A percentile compares a stretch with the other conserved stretches of the same genome.
Conservation (phyloP, 1,140 invertebrate species). For the Drosophila ananassae region DNA sequence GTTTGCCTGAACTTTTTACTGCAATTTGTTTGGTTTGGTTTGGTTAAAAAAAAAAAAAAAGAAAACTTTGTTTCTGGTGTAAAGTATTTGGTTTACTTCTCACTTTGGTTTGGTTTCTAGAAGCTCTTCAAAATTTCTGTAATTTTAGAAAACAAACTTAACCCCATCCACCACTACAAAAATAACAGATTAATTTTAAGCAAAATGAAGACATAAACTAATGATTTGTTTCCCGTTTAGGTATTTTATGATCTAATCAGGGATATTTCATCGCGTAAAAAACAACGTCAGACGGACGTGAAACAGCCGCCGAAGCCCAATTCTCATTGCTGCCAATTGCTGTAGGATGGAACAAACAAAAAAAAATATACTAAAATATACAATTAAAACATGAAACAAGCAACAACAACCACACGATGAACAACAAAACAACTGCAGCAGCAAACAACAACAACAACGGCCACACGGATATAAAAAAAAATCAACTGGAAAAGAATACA, state of each 20-base stretch:
- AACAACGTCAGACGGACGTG: slow-evolving; percentile 83
- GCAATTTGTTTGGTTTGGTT: slow-evolving; percentile 1
- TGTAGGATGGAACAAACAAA: slow-evolving; percentile 56
- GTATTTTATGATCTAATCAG: slow-evolving; percentile 84
- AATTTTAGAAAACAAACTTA: slow-evolving; percentile 41
- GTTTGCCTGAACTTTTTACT: slow-evolving; percentile 19
- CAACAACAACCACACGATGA: slow-evolving; percentile 15
- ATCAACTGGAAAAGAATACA: not conserved
- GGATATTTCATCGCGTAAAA: slow-evolving; percentile 84
- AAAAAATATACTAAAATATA: slow-evolving; percentile 11
- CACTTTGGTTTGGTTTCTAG: slow-evolving; percentile 40
- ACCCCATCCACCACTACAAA: slow-evolving; percentile 19
- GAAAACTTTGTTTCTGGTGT: not conserved
- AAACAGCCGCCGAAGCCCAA: slow-evolving; percentile 82
- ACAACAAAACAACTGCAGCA: slow-evolving; percentile 37
- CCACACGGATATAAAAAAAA: slow-evolving; percentile 45
- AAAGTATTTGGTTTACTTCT: slow-evolving; percentile 39
- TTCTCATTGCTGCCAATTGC: slow-evolving; percentile 84
- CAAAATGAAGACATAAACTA: not conserved
- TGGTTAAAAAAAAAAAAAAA: not conserved
- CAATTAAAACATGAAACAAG: slow-evolving; percentile 14
- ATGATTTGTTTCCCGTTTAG: slow-evolving; percentile 33
- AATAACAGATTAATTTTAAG: not conserved
- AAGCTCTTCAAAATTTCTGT: slow-evolving; percentile 54
- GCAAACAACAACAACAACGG: slow-evolving; percentile 49